Base-by-base conservation (phyloP, 2,888 invertebrate species). In the Sinodicranocentrus sp. region DNA sequence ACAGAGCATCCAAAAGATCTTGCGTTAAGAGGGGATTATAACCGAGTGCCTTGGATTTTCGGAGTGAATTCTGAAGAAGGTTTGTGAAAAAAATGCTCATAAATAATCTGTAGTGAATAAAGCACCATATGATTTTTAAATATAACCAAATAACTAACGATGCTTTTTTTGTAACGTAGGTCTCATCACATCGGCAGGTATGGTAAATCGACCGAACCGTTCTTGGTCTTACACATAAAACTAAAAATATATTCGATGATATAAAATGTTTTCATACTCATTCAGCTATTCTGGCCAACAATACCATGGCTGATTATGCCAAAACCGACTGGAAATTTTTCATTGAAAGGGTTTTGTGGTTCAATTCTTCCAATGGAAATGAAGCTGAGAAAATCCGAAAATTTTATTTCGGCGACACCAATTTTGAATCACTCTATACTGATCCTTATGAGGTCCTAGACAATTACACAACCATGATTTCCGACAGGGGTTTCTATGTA, bases 401-500 rank as follows among this genome's bases (percentile, higher is more conserved):
- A 23, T 82, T 78, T 57, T 86, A 86, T 39, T 86, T 86, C 44
- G 84, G 82, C 2, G 71, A 77, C 25, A 44, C 21, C 39, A 67
- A 48, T 13, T 2, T 13, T 1, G 19, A 26, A 13, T 13, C 23
- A 8, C 21, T 63, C 8, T 44, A 63, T 48, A 44, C 65, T 17
- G 77, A 85, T 33, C 82, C 82, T 19, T 72, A 82, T 6, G 82
- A 86, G 23, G 77, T 59, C 17, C 21, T 86, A n/a, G 78, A 82
- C 13, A 82, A 70, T 23, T 86, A 82, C 26, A 84, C 86, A 2
- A 84, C 77, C 19, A 86, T 86, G 86, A 84, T 86, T 43, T 84
- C 84, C 1, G 86, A 86, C 39, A 70, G 84, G 54, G 84, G 84
- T 5, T 86, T 86, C 25, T 63, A 75, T 28, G 63, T 61, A 15